Evolutionary conservation across 1,140 invertebrate genomes (phyloP).

Genomic region (Microplitis mediator): DNA sequence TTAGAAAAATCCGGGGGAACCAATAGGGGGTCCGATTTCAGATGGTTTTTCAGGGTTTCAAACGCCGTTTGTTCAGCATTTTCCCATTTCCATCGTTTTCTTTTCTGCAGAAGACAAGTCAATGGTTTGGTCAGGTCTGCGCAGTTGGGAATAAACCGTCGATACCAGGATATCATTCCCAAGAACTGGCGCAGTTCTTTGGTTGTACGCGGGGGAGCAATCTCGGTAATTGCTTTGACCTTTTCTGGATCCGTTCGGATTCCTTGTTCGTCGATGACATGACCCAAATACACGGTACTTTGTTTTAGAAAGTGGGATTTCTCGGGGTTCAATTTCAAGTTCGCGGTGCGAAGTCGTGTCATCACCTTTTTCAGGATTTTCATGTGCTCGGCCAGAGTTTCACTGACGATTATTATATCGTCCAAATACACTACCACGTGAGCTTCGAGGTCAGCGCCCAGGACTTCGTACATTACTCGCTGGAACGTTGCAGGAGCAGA

Average conservation of each 20-base stretch:
- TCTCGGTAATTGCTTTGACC: slow-evolving; percentile 29
- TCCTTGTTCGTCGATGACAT: slow-evolving; percentile 36
- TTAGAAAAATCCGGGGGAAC: slow-evolving; percentile 39
- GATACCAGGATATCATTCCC: slow-evolving; percentile 48
- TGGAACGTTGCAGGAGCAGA: slow-evolving; percentile 45
- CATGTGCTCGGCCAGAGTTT: slow-evolving; percentile 28
- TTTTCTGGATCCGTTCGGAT: slow-evolving; percentile 41
- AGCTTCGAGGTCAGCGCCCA: not conserved
- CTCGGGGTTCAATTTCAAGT: slow-evolving; percentile 35
- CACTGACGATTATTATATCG: slow-evolving; percentile 27
- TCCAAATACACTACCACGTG: slow-evolving; percentile 38
- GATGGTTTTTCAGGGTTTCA: not conserved
- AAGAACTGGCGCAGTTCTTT: slow-evolving; percentile 43
- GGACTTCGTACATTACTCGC: slow-evolving; percentile 36
- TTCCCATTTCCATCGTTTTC: slow-evolving; percentile 36
- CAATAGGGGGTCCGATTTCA: not conserved
- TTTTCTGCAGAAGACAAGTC: slow-evolving; percentile 38
- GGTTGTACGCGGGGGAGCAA: slow-evolving; percentile 29
- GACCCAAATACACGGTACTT: slow-evolving; percentile 40
- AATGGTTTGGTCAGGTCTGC: slow-evolving; percentile 39
- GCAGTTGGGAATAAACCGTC: slow-evolving; percentile 51
- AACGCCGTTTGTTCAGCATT: slow-evolving; percentile 23
- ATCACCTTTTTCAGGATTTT: slow-evolving; percentile 34
- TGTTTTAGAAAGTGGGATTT: slow-evolving; percentile 40
- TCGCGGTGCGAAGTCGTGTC: slow-evolving; percentile 26